phyloP scores from a whole-genome alignment of 2,797 vertebrate species.

The Jordanella pulchra region DNA sequence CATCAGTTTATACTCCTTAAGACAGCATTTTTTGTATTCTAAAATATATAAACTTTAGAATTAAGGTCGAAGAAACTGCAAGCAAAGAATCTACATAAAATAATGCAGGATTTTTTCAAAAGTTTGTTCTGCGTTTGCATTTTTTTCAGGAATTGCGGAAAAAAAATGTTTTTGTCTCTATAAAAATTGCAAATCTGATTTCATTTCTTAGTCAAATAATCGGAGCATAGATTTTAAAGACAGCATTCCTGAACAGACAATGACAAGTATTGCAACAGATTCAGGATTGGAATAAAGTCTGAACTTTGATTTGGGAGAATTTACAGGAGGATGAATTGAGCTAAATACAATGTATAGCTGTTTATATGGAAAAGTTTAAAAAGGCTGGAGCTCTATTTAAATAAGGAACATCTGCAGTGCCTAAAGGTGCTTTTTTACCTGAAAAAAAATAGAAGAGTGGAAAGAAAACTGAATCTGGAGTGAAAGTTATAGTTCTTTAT shows the following conservation, averaged over 20 bases:
- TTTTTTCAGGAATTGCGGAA: too few species aligned
- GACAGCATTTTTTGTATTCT: not conserved
- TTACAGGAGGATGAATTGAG: too few species aligned
- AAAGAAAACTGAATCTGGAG: not conserved
- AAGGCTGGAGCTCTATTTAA: not conserved
- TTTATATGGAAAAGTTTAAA: not conserved
- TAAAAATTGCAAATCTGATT: not conserved
- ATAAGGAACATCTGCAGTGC: not conserved
- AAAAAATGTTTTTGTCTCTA: not conserved
- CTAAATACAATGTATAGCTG: too few species aligned
- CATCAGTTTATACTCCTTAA: not conserved
- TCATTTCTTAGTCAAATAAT: not conserved
- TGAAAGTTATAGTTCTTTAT: not conserved
- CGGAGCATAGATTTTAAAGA: not conserved
- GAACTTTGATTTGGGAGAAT: too few species aligned
- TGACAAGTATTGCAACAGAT: too few species aligned
- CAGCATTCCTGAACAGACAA: not conserved
- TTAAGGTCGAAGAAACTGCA: not conserved
- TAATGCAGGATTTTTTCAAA: not conserved
- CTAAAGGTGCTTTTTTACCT: not conserved
- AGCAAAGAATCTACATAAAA: not conserved
- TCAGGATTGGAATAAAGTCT: too few species aligned
- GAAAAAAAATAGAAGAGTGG: not conserved
- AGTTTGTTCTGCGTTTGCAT: too few species aligned
- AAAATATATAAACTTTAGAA: not conserved